A percentile compares a stretch with the other conserved stretches of the same genome.
These are phyloP conservation scores for Cephus cinctus DNA, from an alignment of 1,140 invertebrate genomes.

Conservation along the genomic window DNA sequence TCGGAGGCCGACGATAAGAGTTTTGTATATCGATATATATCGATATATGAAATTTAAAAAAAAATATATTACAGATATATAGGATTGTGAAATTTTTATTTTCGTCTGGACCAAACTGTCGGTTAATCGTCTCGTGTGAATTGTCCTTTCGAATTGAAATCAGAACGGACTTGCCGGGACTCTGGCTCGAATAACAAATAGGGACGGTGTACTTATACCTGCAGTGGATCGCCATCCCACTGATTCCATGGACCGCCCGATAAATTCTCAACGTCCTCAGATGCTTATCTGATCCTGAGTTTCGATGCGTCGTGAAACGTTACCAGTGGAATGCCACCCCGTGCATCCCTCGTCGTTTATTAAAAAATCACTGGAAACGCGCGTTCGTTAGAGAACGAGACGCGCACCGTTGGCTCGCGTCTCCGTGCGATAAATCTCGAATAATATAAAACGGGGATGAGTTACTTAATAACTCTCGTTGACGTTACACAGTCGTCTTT, in stretches of 20 bases:
- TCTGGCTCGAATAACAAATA: constrained; percentile 4
- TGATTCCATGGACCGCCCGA: constrained; percentile 44
- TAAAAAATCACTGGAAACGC: constrained; percentile 31
- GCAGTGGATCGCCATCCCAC: constrained; percentile 29
- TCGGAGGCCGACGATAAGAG: too few species aligned
- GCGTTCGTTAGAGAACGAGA: constrained; percentile 20
- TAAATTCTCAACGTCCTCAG: constrained; percentile 49
- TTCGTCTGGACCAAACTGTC: too few species aligned
- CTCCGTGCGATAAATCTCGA: constrained; percentile 22
- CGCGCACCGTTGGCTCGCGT: background rate
- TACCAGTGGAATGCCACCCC: constrained; percentile 34
- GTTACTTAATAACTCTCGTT: too few species aligned
- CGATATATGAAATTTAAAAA: too few species aligned
- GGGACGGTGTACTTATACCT: constrained; percentile 39
- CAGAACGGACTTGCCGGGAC: background rate
- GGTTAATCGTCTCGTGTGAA: background rate
- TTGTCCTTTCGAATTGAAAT: background rate
- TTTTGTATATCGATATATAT: too few species aligned
- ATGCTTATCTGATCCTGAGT: constrained; percentile 51
- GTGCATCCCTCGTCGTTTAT: constrained; percentile 24
- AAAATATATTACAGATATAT: too few species aligned
- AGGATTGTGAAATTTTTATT: too few species aligned
- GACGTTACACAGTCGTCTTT: too few species aligned
- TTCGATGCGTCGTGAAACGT: constrained; percentile 33
- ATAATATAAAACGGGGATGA: constrained; percentile 17